phyloP scores from a whole-genome alignment of 2,113 vertebrate genomes.

The Ailurus styani region DNA sequence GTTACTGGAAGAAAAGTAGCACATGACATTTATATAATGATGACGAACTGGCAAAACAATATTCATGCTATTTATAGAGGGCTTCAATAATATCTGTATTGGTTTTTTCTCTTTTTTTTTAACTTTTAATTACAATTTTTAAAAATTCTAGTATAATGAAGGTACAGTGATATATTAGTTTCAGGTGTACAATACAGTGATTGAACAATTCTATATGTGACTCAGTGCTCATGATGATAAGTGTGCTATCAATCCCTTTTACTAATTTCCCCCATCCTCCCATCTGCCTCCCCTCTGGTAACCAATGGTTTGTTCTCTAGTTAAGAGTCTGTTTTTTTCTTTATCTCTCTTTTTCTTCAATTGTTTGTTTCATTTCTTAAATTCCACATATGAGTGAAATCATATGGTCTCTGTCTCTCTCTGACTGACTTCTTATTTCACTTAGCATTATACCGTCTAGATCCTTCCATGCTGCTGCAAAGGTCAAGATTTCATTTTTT shows the following conservation, averaged over 20 bases:
- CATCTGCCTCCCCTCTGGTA: background rate
- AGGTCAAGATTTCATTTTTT: background rate
- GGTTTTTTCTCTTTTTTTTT: background rate
- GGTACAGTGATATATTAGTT: background rate
- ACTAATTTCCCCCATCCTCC: rapidly evolving
- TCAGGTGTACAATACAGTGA: background rate
- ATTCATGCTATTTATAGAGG: background rate
- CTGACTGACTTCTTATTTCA: background rate
- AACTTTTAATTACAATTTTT: background rate
- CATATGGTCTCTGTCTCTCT: background rate
- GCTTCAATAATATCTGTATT: background rate
- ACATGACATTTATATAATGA: background rate
- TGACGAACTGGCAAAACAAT: background rate
- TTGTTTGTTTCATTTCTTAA: background rate
- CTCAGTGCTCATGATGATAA: background rate
- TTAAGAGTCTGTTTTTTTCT: background rate
- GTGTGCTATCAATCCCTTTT: background rate
- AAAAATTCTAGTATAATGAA: background rate
- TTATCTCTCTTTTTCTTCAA: background rate
- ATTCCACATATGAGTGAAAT: background rate
- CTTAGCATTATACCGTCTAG: background rate
- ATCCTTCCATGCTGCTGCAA: background rate
- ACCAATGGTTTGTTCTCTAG: background rate
- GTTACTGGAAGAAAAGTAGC: background rate
- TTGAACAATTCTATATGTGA: background rate